Evolutionary conservation across 2,888 invertebrate species (phyloP), one percentile per base, ranked within the genome.

Genomic region (Phalangium opilio): DNA sequence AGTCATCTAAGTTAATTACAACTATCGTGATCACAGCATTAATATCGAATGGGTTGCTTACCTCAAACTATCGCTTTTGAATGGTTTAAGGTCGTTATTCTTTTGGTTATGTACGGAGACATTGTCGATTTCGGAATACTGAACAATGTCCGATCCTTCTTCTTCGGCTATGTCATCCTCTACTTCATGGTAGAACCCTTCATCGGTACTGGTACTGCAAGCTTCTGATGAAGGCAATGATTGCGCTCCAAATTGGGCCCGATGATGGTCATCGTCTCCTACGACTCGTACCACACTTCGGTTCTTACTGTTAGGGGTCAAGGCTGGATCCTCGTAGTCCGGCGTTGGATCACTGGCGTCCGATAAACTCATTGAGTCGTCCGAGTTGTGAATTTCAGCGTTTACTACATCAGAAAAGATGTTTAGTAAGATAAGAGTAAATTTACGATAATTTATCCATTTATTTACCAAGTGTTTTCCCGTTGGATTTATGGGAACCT

Each of bases 281-380:
- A 8, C 38, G n/a, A 38, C 3, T 38, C 15, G 38, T 18, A 17
- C 38, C n/a, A 17, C 15, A 10, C 38, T 38, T 4, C 38, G 15
- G 18, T 38, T 38, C 10, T 15, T 17, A 38, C 18, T 3, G 10
- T 8, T 18, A 38, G 8, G 38, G 15, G 38, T 18, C n/a, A 14
- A 27, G 27, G 27, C 38, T 32, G 49, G 83, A 60, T 83, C 83
- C 65, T 84, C 83, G 63, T 84, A 84, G 61, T 83, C 83, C 62
- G 61, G 62, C 36, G 59, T 59, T 17, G 51, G 50, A 33, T 54
- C 56, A 39, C 55, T 56, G 32, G 52, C 44, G 20, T 57, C 57
- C 1, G 57, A 58, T 7, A 56, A 44, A 45, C 54, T 57, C 46
- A 50, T 55, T 12, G 50, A 48, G 40, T 56, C 57, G 33, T 59